Conservation (phyloP, 2,113 vertebrate species). For the Sigmodon hispidus region DNA sequence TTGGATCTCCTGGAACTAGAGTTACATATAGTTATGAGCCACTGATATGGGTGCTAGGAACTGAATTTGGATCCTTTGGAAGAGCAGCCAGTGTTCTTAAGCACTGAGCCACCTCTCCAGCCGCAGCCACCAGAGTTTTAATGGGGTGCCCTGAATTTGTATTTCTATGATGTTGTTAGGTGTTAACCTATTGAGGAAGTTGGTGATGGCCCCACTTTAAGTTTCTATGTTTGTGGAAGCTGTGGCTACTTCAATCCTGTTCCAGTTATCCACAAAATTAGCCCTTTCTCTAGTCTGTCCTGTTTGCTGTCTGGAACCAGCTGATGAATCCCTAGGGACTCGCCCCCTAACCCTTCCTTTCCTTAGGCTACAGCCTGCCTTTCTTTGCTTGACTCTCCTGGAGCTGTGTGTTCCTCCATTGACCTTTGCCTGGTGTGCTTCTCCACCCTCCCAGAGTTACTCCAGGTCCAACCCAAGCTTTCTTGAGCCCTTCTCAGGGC, state of each 20-base stretch:
- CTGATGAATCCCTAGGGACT: background rate
- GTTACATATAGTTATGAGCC: background rate
- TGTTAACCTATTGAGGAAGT: background rate
- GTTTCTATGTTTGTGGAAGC: background rate
- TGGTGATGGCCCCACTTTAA: background rate
- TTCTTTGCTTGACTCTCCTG: background rate
- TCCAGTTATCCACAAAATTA: background rate
- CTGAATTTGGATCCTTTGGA: background rate
- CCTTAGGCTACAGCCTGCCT: background rate
- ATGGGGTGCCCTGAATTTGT: background rate
- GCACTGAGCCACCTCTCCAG: background rate
- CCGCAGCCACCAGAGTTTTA: background rate
- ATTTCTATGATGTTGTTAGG: background rate
- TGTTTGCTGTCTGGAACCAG: background rate
- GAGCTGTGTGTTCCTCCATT: background rate
- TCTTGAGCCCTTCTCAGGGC: background rate
- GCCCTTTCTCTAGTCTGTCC: background rate
- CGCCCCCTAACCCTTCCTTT: background rate
- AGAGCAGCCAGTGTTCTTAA: background rate
- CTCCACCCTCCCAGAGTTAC: background rate
- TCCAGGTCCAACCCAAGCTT: background rate
- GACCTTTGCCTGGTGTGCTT: background rate
- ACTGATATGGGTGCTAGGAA: background rate
- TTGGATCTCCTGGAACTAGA: background rate
- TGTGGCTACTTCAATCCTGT: background rate